These are phyloP conservation scores for Oryctolagus cuniculus DNA, from an alignment of 2,113 vertebrate genomes.

Conservation along the genomic window DNA sequence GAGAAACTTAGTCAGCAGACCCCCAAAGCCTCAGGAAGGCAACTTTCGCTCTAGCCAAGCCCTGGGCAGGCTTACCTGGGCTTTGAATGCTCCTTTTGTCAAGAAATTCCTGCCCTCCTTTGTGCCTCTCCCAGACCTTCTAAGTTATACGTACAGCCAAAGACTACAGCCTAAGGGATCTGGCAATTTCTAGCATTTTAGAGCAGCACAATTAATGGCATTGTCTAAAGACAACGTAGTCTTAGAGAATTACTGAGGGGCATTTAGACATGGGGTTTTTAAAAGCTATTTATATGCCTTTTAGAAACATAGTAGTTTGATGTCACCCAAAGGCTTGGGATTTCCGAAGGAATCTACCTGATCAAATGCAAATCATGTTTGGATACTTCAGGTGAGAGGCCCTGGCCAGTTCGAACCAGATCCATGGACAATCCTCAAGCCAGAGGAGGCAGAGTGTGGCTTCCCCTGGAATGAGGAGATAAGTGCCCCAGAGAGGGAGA, in stretches of 20 bases:
- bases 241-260: neutral
- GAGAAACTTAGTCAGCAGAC: neutral
- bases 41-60: neutral
- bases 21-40: neutral
- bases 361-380: neutral
- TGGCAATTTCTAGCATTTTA: slow-evolving; percentile 39
- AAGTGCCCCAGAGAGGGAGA: neutral
- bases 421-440: neutral
- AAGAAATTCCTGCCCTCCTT: neutral
- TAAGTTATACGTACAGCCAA: slow-evolving; percentile 42
- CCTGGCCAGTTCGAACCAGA: neutral
- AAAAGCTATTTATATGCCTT: slow-evolving; percentile 23
- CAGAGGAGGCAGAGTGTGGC: neutral
- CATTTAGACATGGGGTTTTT: slow-evolving; percentile 29
- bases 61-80: neutral
- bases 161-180: neutral
- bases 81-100: neutral
- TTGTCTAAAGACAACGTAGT: slow-evolving; percentile 13
- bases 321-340: slow-evolving; percentile 16
- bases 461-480: neutral
- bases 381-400: neutral
- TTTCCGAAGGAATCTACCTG: slow-evolving; percentile 16
- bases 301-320: neutral
- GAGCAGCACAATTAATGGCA: slow-evolving; percentile 48
- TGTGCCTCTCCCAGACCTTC: slow-evolving; percentile 5